A percentile compares a stretch with the other conserved stretches of the same genome.
Conservation (phyloP, 2,113 vertebrate genomes). For the Falcunculus frontatus region DNA sequence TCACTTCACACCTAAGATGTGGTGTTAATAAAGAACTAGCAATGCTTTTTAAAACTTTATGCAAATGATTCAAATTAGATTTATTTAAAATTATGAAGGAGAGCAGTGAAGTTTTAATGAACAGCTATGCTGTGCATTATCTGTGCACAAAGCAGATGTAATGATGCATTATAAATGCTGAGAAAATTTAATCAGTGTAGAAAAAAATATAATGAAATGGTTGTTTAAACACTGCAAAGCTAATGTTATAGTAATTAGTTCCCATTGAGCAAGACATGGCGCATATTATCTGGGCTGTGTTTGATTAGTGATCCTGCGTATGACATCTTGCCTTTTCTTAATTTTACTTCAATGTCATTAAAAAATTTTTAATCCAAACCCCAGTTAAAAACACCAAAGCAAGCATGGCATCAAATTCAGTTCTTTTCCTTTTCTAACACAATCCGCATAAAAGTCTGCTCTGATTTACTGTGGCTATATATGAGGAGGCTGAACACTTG, state of each 20-base stretch:
- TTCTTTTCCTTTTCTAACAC: neutral
- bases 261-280: conserved; percentile 61
- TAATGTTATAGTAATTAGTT: conserved; percentile 78
- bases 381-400: neutral
- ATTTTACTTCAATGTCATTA: conserved; percentile 46
- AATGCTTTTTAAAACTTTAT: conserved; percentile 54
- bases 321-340: conserved; percentile 64
- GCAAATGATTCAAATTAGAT: conserved; percentile 69
- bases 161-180: conserved; percentile 76
- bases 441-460: neutral
- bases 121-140: conserved; percentile 61
- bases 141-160: conserved; percentile 76
- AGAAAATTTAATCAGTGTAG: conserved; percentile 75
- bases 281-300: conserved; percentile 60
- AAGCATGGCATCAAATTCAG: neutral
- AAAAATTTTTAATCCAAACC: conserved; percentile 32
- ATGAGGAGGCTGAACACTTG: neutral
- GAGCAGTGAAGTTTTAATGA: conserved; percentile 66
- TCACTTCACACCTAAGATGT: conserved; percentile 32
- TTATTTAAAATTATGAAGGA: conserved; percentile 71
- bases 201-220: conserved; percentile 78
- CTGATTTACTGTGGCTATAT: neutral
- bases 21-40: conserved; percentile 40
- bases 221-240: conserved; percentile 79
- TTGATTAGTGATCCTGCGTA: conserved; percentile 68